phyloP scores from a whole-genome alignment of 2,797 vertebrate genomes.

The Chaenodraco wilsoni region DNA sequence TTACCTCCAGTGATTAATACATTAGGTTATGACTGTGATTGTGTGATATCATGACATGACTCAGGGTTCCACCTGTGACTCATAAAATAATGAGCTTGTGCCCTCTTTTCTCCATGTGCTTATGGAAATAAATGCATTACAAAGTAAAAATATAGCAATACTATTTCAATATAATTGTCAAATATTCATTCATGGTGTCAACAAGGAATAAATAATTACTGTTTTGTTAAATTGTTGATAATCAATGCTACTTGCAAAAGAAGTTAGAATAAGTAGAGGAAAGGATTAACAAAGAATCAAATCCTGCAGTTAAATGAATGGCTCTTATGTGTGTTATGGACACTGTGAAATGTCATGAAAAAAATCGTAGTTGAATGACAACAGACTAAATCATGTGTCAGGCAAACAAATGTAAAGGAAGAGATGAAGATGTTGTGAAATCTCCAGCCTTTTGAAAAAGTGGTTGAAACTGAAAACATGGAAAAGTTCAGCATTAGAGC shows the following conservation, averaged over 20 bases:
- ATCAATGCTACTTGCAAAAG: not conserved
- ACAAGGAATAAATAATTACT: constrained; percentile 9
- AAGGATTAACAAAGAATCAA: not conserved
- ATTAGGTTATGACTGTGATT: constrained; percentile 30
- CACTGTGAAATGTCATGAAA: not conserved
- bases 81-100: constrained; percentile 28
- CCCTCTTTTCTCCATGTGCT: constrained; percentile 1
- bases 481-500: constrained; percentile 24
- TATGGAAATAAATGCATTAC: not conserved
- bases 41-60: constrained; percentile 47
- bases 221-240: constrained; percentile 7
- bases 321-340: not conserved
- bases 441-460: constrained; percentile 9
- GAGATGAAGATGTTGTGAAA: constrained; percentile 4
- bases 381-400: constrained; percentile 16
- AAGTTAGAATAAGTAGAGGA: not conserved
- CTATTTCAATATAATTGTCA: not conserved
- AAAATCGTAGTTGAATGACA: constrained; percentile 14
- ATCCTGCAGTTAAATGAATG: not conserved
- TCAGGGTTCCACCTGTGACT: constrained; percentile 42
- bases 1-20: constrained; percentile 13
- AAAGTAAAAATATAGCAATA: not conserved
- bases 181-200: not conserved
- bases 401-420: no score
- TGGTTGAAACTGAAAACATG: constrained; percentile 14